A percentile compares a stretch with the other conserved stretches of the same genome.
Evolutionary conservation across 2,797 vertebrate species (phyloP).

Genomic region (Schizopygopsis malacanthus): DNA sequence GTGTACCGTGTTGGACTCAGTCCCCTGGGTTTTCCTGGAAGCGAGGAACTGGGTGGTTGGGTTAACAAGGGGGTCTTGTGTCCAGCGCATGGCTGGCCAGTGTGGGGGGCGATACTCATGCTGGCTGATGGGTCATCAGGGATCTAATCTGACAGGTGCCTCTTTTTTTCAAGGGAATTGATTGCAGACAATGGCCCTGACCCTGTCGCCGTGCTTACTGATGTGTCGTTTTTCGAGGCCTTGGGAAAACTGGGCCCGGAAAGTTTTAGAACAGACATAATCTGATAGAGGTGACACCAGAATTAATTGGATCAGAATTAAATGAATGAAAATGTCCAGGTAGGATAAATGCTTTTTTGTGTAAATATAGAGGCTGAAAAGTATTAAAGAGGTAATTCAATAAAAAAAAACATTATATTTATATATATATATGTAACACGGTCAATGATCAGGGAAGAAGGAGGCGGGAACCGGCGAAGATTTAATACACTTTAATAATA

Average conservation of each 20-base stretch:
- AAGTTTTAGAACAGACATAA: constrained; percentile 27
- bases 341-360: not conserved
- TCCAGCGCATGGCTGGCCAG: constrained; percentile 83
- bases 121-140: constrained; percentile 62
- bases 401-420: too few relatives aligned
- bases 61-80: constrained; percentile 87
- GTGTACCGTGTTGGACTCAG: constrained; percentile 70
- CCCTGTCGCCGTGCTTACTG: constrained; percentile 73
- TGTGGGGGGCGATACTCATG: constrained; percentile 53
- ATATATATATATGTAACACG: too few relatives aligned
- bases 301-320: not conserved
- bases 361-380: not conserved
- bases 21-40: constrained; percentile 61
- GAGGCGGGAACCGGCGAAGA: too few relatives aligned
- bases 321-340: not conserved
- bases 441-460: too few relatives aligned
- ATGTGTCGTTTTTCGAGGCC: constrained; percentile 66
- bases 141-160: constrained; percentile 86
- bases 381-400: not conserved
- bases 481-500: too few relatives aligned
- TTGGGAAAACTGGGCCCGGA: constrained; percentile 63
- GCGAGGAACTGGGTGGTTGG: constrained; percentile 69
- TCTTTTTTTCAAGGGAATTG: constrained; percentile 80
- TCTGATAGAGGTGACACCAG: constrained; percentile 17
- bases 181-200: constrained; percentile 78